Evolutionary conservation across 2,888 invertebrate genomes (phyloP).

Genomic region (Opisthograptis luteolata): DNA sequence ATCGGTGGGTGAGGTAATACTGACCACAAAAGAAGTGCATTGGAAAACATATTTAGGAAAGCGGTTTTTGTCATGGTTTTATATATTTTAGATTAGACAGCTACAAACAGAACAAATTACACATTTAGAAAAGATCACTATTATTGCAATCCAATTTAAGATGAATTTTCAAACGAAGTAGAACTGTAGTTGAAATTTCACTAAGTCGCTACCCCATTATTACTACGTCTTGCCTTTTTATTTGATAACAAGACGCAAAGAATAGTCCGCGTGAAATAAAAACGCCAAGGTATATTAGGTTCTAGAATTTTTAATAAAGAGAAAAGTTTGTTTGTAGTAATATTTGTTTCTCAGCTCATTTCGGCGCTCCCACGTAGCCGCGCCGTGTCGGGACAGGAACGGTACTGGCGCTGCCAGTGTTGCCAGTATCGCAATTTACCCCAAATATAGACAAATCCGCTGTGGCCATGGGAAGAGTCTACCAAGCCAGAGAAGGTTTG

Average conservation of each 20-base stretch:
- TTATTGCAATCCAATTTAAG: too few relatives aligned
- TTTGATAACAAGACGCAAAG: conserved; percentile 12
- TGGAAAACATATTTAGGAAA: too few relatives aligned
- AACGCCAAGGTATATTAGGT: conserved; percentile 35
- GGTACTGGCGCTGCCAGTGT: conserved; percentile 1
- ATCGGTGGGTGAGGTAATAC: conserved; percentile 48
- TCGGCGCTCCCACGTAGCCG: conserved; percentile 46
- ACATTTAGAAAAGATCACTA: too few relatives aligned
- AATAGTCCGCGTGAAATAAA: conserved; percentile 33
- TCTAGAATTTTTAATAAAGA: conserved; percentile 60
- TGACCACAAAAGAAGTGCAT: conserved; percentile 44
- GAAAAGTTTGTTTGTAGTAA: conserved; percentile 63
- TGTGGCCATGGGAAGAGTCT: too few relatives aligned
- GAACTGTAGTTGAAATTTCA: too few relatives aligned
- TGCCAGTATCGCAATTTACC: neutral
- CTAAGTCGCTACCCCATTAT: too few relatives aligned
- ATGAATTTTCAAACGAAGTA: too few relatives aligned
- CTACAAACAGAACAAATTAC: too few relatives aligned
- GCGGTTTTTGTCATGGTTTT: too few relatives aligned
- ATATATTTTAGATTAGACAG: too few relatives aligned
- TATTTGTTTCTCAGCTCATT: conserved; percentile 63
- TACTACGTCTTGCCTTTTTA: neutral
- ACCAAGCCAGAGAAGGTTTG: neutral
- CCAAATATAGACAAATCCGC: too few relatives aligned
- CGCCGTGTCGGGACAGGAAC: conserved; percentile 24